Evolutionary conservation across 2,113 vertebrate species (phyloP), one percentile per base, ranked within the genome.

Genomic region (Rostratula benghalensis): DNA sequence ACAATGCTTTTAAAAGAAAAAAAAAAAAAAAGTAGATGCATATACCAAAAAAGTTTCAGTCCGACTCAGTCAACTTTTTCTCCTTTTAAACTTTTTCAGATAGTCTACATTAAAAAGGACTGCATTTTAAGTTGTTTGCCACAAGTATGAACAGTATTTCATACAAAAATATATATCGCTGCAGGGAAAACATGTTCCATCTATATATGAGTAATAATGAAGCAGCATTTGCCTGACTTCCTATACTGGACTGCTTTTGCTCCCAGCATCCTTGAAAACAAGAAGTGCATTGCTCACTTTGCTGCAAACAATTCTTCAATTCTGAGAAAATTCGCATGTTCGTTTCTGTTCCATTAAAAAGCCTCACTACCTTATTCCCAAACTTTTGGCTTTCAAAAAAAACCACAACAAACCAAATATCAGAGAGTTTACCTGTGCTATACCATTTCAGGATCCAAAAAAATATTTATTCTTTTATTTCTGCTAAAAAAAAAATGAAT

Each of bases 211-310:
- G 33, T 23, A 35, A 70, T 74, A 81, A 89, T 84, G 33, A 83
- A 81, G 28, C 43, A 79, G 28, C 16, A 33, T 61, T 70, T 63
- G 21, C 27, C 54, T 80, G 63, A 37, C 11, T 84, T 73, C n/a
- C 50, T 41, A 48, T 0, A 0, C 45, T 82, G 53, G 45, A 45
- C 27, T 80, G 45, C n/a, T 83, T 85, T 74, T 83, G 30, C 81
- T 91, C 65, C 60, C 61, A 91, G 57, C 46, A 76, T 23, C 41
- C 82, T 88, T 90, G 71, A 67, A 90, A 80, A 63, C 27, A 82
- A 85, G 61, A 90, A 54, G 39, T 37, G 31, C 43, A 17, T 23
- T 69, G 9, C 67, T 74, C 45, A 46, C 45, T 73, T 84, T 22
- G 45, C 54, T 73, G 50, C 54, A 69, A 69, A 41, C 25, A 9